Percentiles rank a stretch among this genome's conserved stretches.
These are phyloP conservation scores for Triops longicaudatus DNA, from an alignment of 1,140 invertebrate genomes.

Conservation along the genomic window DNA sequence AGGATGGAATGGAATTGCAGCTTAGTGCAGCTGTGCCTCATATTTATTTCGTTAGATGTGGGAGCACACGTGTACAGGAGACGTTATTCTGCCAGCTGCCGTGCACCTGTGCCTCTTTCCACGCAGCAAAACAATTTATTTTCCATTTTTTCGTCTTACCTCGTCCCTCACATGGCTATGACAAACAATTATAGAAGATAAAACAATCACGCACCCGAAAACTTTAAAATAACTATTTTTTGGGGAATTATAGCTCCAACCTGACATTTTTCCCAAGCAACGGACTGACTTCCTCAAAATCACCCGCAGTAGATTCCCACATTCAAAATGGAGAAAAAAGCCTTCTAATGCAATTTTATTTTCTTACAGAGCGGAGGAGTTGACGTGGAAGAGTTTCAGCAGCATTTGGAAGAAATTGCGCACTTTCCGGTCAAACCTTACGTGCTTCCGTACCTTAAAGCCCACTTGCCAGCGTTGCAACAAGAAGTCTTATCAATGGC, in stretches of 20 bases:
- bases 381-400: background rate
- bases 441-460: background rate
- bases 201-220: background rate
- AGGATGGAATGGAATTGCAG: conserved; percentile 7
- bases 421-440: background rate
- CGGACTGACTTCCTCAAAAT: too few relatives aligned
- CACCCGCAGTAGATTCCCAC: too few relatives aligned
- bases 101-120: conserved; percentile 13
- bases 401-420: background rate
- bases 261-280: background rate
- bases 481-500: background rate
- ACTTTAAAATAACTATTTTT: background rate
- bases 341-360: background rate
- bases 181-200: background rate
- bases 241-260: background rate
- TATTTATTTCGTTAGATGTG: conserved; percentile 15
- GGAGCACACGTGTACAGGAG: conserved; percentile 13
- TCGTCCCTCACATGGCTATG: background rate
- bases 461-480: background rate
- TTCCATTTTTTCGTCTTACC: background rate
- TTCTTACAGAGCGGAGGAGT: background rate
- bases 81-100: conserved; percentile 9
- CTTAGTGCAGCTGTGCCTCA: conserved; percentile 14
- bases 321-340: background rate
- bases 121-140: conserved; percentile 8